Conservation (phyloP, 2,888 invertebrate species). For the Branchinecta sandiegonensis region DNA sequence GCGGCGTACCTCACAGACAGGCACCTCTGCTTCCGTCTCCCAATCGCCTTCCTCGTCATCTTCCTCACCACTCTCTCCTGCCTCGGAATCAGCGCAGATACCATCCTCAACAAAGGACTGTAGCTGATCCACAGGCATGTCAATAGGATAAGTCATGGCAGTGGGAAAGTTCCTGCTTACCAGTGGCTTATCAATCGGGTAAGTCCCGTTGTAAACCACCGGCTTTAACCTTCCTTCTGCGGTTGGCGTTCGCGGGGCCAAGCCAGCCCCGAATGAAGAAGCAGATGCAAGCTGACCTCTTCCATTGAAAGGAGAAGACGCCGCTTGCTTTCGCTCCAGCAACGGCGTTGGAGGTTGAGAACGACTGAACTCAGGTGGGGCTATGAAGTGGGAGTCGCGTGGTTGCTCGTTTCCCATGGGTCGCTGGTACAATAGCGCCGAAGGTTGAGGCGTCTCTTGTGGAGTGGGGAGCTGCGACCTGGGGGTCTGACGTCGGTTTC, state of each 20-base stretch:
- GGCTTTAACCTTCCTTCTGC: slow-evolving; percentile 18
- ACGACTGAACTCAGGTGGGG: slow-evolving; percentile 2
- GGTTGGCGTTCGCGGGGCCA: too few relatives aligned
- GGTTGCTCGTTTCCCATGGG: too few relatives aligned
- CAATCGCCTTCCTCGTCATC: slow-evolving; percentile 24
- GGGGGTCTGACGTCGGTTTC: too few relatives aligned
- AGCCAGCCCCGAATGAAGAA: too few relatives aligned
- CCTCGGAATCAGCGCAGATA: neutral
- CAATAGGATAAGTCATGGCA: too few relatives aligned
- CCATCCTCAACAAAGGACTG: slow-evolving; percentile 5
- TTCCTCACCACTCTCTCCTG: slow-evolving; percentile 17
- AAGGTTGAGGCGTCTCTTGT: too few relatives aligned
- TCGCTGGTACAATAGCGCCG: too few relatives aligned
- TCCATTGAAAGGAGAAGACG: too few relatives aligned
- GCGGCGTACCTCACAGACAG: neutral
- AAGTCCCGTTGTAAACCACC: slow-evolving; percentile 50
- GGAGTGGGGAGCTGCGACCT: too few relatives aligned
- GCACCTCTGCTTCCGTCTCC: slow-evolving; percentile 23
- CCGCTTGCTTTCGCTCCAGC: neutral
- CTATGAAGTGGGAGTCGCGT: neutral
- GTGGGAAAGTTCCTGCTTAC: too few relatives aligned
- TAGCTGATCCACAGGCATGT: neutral
- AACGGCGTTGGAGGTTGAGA: slow-evolving; percentile 24
- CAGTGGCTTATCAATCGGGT: slow-evolving; percentile 61
- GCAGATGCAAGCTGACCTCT: too few relatives aligned